Evolutionary conservation across 2,888 invertebrate species (phyloP), one percentile per base, ranked within the genome.

Genomic region (Leptinotarsa peninsularis): DNA sequence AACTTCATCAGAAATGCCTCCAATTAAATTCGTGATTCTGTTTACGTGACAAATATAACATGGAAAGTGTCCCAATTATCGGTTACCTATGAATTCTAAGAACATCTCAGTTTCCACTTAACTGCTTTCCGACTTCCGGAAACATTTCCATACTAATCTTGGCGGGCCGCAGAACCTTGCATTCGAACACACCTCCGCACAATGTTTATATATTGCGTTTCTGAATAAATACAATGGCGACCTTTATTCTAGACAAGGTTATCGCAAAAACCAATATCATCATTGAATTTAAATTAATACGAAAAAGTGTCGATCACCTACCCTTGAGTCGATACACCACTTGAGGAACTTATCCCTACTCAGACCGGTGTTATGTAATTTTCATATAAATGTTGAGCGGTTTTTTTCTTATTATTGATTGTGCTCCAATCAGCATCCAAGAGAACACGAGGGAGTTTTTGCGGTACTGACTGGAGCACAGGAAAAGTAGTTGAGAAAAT

Each of bases 191-290:
- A 52, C 52, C 56, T 67, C 56, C 50, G 49, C 67, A 72, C 56
- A 72, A 33, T 72, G 43, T 66, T 49, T 82, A 80, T 81, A 80
- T 80, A 81, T 80, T 72, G 68, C 80, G 82, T 84, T 84, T 85
- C 85, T 80, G 75, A 74, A 82, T 81, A 81, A 81, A 82, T 83
- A 86, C 85, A 86, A 85, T 85, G 81, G 75, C 81, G 83, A 80
- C 86, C 86, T 85, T 82, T 79, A 75, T 76, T 76, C 79, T 79
- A 83, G 81, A 82, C 85, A 85, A 85, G 86, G 86, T 86, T 84
- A 83, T 81, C 77, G 70, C 78, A 56, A 71, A 78, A 77, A 75
- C 76, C 81, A 82, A 77, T 79, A 80, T 80, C 81, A 79, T 76
- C 80, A 81, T 81, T 83, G 81, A 83, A 82, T 81, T 80, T 77